Base-by-base conservation (phyloP, 2,113 vertebrate species). In the Cyprinodon brontotheroides region DNA sequence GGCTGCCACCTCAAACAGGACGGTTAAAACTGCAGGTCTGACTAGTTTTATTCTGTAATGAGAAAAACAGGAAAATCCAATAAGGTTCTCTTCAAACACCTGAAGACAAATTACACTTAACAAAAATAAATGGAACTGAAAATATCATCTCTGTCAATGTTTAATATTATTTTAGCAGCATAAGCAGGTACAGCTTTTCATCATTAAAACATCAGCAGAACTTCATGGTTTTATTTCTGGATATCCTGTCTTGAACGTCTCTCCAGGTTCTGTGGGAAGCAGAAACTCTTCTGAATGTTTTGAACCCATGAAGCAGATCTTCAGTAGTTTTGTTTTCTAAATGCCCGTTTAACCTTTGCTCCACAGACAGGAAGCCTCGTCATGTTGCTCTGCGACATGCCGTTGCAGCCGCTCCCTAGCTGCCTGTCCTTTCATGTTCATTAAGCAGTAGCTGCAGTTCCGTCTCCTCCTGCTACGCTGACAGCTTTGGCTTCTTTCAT, bases 381-480 rank as follows among this genome's bases (percentile, higher is more conserved):
- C 1, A 76, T 80, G 74, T 41, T 29, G 63, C 64, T 53, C 41
- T 29, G 69, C 75, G 75, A 40, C 77, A 75, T 80, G 65, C 75
- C 68, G 13, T n/a, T n/a, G 29, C 29, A 29, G 29, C 53, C 68
- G 61, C 75, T 70, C 66, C 61, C 47, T 14, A 0, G 66, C 43
- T 20, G 4, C 69, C 43, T 20, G 4, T 20, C 20, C n/a, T 66
- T 4, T 61, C 36, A 9, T 17, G 13, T 11, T 92, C 78, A 92
- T 76, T 68, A 87, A 4, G 82, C 81, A 74, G 81, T 74, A 4
- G 88, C 68, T 0, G 87, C 85, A 78, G 81, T 94, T 38, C 92
- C 92, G 57, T 87, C 91, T 37, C 84, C 83, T 88, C 91, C 94
- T 74, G 93, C 93, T 60, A 90, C 89, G 62, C 80, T 87, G 0